Evolutionary conservation across 2,113 vertebrate species (phyloP).

Genomic region (Brachirus orientalis): DNA sequence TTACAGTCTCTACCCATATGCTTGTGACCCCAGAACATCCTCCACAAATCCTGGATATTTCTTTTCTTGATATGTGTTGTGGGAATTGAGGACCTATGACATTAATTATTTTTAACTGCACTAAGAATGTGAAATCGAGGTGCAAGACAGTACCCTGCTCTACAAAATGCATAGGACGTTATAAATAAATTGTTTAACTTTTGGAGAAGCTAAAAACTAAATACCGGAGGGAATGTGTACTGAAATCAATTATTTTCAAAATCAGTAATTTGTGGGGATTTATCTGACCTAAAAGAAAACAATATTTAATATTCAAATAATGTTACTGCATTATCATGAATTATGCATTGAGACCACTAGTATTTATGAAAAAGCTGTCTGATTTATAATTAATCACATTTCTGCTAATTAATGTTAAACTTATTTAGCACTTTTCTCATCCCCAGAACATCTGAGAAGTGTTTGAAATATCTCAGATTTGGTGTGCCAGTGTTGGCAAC

Average conservation of each 20-base stretch:
- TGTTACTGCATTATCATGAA: slow-evolving; percentile 6
- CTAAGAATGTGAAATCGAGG: background rate
- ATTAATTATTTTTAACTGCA: background rate
- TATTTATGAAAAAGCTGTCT: background rate
- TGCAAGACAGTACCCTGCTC: too few relatives aligned
- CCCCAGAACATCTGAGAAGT: background rate
- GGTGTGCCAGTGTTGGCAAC: background rate
- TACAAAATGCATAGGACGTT: too few relatives aligned
- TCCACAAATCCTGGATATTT: too few relatives aligned
- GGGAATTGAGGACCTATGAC: background rate
- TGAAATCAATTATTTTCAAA: background rate
- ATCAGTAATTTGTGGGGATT: slow-evolving; percentile 17
- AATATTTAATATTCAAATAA: slow-evolving; percentile 12
- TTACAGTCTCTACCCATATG: too few relatives aligned
- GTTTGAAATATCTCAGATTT: background rate
- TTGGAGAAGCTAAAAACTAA: background rate
- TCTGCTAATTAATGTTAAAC: slow-evolving; percentile 1
- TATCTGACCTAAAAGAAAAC: too few relatives aligned
- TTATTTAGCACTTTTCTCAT: background rate
- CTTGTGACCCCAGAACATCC: too few relatives aligned
- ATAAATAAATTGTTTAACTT: too few relatives aligned
- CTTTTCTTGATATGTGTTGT: background rate
- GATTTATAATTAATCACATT: background rate
- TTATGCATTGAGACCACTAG: background rate
- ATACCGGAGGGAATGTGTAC: background rate